A percentile compares a stretch with the other conserved stretches of the same genome.
These are phyloP conservation scores for Seriola aureovittata DNA, from an alignment of 2,113 vertebrate genomes.

Conservation along the genomic window DNA sequence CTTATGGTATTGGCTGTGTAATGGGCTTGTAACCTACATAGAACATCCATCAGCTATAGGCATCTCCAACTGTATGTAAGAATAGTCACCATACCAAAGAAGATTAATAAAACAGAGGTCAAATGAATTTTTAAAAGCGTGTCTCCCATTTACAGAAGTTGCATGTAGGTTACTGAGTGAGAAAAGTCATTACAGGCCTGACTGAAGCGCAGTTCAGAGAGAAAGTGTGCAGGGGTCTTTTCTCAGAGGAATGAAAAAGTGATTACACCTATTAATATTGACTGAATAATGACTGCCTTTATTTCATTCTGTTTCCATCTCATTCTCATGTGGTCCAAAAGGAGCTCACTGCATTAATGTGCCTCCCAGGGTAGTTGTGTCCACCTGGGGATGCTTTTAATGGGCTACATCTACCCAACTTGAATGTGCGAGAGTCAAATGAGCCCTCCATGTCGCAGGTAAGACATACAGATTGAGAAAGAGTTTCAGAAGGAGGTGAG, in stretches of 20 bases:
- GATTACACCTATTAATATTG: constrained; percentile 43
- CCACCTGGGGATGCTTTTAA: constrained; percentile 3
- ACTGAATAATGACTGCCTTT: constrained; percentile 27
- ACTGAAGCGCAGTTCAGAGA: background rate
- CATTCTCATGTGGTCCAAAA: constrained; percentile 10
- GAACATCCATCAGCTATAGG: constrained; percentile 35
- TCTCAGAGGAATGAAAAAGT: constrained; percentile 25
- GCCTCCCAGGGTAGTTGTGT: constrained; percentile 22
- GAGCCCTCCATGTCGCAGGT: background rate
- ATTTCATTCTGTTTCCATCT: constrained; percentile 25
- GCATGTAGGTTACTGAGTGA: constrained; percentile 31
- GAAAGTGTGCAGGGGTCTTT: background rate
- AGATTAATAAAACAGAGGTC: constrained; percentile 66
- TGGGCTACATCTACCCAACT: constrained; percentile 14
- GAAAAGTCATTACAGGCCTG: constrained; percentile 18
- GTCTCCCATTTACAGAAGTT: constrained; percentile 24
- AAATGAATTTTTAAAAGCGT: constrained; percentile 43
- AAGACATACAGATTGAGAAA: background rate
- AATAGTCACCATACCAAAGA: constrained; percentile 63
- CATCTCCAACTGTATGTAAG: constrained; percentile 36
- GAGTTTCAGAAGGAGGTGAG: background rate
- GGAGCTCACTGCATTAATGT: constrained; percentile 9
- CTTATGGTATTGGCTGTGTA: background rate
- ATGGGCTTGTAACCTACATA: constrained; percentile 64
- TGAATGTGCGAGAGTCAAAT: constrained; percentile 11